Percentiles rank a stretch among this genome's conserved stretches.
Evolutionary conservation across 2,113 vertebrate species (phyloP).

Genomic region (Equus przewalskii): DNA sequence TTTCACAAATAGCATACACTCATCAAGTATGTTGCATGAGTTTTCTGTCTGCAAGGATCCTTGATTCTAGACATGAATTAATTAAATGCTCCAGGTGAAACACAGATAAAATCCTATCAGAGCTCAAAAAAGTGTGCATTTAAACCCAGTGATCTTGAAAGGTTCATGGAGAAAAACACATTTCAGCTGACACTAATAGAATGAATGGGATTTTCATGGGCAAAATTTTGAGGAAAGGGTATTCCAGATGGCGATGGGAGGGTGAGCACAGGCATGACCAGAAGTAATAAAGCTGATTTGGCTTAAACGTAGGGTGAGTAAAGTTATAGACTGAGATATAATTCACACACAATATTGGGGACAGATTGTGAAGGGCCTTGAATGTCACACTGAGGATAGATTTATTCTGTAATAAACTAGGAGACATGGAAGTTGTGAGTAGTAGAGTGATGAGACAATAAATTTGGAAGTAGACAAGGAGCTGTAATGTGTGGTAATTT

Average conservation of each 20-base stretch:
- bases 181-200: not conserved
- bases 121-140: not conserved
- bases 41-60: not conserved
- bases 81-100: constrained; percentile 24
- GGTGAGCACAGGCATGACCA: not conserved
- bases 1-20: not conserved
- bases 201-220: constrained; percentile 16
- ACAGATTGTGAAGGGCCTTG: constrained; percentile 15
- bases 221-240: not conserved
- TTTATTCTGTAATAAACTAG: constrained; percentile 27
- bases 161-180: constrained; percentile 4
- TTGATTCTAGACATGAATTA: not conserved
- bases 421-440: not conserved
- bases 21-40: not conserved
- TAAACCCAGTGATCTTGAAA: constrained; percentile 47
- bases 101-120: constrained; percentile 30
- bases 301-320: not conserved
- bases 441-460: constrained; percentile 26
- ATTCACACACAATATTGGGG: not conserved
- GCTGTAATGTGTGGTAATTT: constrained; percentile 18
- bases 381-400: not conserved
- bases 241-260: not conserved
- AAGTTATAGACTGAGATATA: not conserved
- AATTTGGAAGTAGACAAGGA: constrained; percentile 61
- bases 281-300: constrained; percentile 7